Evolutionary conservation across 1,140 invertebrate species (phyloP).

Genomic region (Campoletis sonorensis): DNA sequence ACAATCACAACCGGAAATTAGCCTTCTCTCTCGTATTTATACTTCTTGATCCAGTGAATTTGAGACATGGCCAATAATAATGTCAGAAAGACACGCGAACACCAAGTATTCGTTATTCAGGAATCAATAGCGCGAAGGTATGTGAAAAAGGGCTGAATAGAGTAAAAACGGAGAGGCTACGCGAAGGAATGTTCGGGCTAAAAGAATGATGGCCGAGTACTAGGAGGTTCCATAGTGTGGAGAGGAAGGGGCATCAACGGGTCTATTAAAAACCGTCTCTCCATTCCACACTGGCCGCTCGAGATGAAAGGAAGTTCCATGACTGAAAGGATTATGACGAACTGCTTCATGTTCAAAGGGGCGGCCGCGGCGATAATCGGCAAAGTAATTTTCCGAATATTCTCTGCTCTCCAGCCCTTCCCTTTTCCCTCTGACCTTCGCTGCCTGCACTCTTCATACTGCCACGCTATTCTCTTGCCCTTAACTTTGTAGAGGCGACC

Average conservation of each 20-base stretch:
- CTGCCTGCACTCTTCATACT: neutral
- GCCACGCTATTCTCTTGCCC: too few relatives aligned
- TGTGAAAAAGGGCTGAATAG: slow-evolving; percentile 43
- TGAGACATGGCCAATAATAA: neutral
- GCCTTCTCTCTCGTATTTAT: too few relatives aligned
- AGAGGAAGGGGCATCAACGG: neutral
- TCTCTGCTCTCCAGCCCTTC: slow-evolving; percentile 17
- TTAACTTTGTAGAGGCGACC: too few relatives aligned
- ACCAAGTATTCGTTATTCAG: neutral
- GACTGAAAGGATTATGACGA: slow-evolving; percentile 57
- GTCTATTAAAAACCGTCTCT: slow-evolving; percentile 44
- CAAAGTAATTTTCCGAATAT: slow-evolving; percentile 56
- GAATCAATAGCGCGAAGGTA: neutral
- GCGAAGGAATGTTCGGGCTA: slow-evolving; percentile 36
- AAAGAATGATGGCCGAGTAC: slow-evolving; percentile 43
- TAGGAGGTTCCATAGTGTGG: neutral
- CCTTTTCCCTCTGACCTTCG: too few relatives aligned
- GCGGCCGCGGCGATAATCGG: slow-evolving; percentile 56
- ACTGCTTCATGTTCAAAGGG: slow-evolving; percentile 48
- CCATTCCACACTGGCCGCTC: slow-evolving; percentile 36
- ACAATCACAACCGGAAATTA: too few relatives aligned
- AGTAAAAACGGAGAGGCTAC: slow-evolving; percentile 50
- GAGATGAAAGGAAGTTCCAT: slow-evolving; percentile 51
- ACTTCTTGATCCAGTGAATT: neutral
- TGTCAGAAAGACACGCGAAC: neutral